Base-by-base conservation (phyloP, 1,140 invertebrate species). In the Aphis craccivora region DNA sequence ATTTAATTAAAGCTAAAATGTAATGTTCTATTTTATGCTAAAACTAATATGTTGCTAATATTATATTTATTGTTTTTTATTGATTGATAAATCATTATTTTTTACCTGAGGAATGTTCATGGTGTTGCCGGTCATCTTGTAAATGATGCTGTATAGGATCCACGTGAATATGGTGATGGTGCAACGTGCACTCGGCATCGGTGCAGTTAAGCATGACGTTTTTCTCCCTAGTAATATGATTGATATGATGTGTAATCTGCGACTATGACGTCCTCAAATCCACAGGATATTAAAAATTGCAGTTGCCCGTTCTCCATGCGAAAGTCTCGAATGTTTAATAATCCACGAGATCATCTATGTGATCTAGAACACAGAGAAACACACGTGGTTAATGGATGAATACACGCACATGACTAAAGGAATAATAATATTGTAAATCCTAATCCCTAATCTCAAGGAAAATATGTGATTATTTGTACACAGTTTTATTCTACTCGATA, bases 171-270 rank as follows among this genome's bases (percentile, higher is more conserved):
- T 97, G 97, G 95, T 97, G 97, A 95, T 97, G 97, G 95, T 97
- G 97, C 95, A 97, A 95, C 95, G 97, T 97, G 96, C 97, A 97
- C 95, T 97, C 97, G 95, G 97, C 96, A 96, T 97, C 97, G 67
- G 97, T 97, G 95, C 97, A 97, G 95, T 97, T 97, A 95, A 97
- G 96, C 97, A 97, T 97, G 94, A 55, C 89, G 67, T 51, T 45
- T 25, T 30, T 23, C 25, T 60, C 35, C 22, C 20, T 30, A 20
- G 4, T 14, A 14, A 9, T 43, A 43, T 25, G 83, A 48, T n/a
- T 43, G 11, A 76, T 76, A 76, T n/a, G 14, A 76, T 76, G 30
- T 30, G 60, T 76, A n/a, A 35, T 76, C 30, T 76, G 6, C 60
- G 14, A 30, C 25, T 45, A n/a, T 8, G 43, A 30, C 84, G 40